Base-by-base conservation (phyloP, 2,888 invertebrate genomes). In the Melanostoma scalare region DNA sequence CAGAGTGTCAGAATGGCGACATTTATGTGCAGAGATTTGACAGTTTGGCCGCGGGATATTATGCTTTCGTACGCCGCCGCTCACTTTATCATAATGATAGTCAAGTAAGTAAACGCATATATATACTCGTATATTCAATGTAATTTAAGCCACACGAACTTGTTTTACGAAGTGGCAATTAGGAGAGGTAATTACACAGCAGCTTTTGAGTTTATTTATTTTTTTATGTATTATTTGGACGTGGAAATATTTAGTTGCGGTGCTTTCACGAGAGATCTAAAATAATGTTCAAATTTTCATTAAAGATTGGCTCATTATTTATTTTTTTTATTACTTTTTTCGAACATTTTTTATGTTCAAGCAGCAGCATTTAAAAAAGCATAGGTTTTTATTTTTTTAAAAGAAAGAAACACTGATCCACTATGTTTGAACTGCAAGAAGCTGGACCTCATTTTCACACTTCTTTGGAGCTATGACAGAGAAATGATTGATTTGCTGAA, bases 1-100 rank as follows among this genome's bases (percentile, higher is more conserved):
- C 20, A 20, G 20, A 20, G 63, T 82, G 77, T 82, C 81, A 82
- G 76, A 77, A 72, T 50, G 72, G 58, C 31, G 65, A 56, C 79
- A 48, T 60, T 73, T 46, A 42, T 72, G 53, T 53, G 61, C 35
- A 20, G 55, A 53, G 42, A 73, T 73, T 82, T 82, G 81, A 77
- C 81, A 73, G 63, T 56, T 46, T 48, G 56, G 61, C 61, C 50
- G 50, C 8, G 61, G 68, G 61, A 44, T 46, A 73, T 68, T 68
- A 53, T 55, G 60, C 48, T 56, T 61, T 76, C 36, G 38, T n/a
- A 35, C 35, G n/a, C 10, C 6, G 31, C 30, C 50, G 20, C 42
- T 31, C 60, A 50, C 31, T 63, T 67, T 77, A 56, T 73, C 72
- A 56, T 31, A 50, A 1, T 38, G 31, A 4, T 38, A 40, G 6